phyloP scores from a whole-genome alignment of 2,797 vertebrate species.

The Leontopithecus rosalia region DNA sequence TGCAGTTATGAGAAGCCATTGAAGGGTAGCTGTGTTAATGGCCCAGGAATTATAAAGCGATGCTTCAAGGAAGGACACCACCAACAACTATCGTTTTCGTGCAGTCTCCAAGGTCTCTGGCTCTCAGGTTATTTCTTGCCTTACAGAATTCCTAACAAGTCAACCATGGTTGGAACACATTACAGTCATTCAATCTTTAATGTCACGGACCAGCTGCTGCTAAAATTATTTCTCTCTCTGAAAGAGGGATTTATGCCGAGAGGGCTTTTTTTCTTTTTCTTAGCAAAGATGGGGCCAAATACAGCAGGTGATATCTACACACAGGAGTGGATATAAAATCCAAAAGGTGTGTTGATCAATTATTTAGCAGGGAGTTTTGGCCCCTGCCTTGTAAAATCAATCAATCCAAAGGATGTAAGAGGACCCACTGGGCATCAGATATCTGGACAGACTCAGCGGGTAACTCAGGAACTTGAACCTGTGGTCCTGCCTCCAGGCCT shows the following conservation, averaged over 20 bases:
- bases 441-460: not conserved
- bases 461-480: not conserved
- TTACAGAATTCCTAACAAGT: constrained; percentile 9
- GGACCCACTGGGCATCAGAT: rapidly evolving
- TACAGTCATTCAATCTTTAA: not conserved
- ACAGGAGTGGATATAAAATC: not conserved
- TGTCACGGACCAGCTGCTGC: not conserved
- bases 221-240: constrained; percentile 51
- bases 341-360: not conserved
- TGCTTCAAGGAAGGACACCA: not conserved
- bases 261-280: not conserved
- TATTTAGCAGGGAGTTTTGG: not conserved
- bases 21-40: not conserved
- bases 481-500: not conserved
- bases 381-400: not conserved
- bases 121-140: not conserved
- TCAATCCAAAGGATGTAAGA: not conserved
- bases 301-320: not conserved
- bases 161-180: not conserved
- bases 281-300: not conserved
- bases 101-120: not conserved
- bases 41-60: not conserved
- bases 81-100: not conserved
- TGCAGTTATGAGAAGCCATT: not conserved
- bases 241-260: constrained; percentile 12